Evolutionary conservation across 2,888 invertebrate species (phyloP).

Genomic region (Ditylenchus weischeri): DNA sequence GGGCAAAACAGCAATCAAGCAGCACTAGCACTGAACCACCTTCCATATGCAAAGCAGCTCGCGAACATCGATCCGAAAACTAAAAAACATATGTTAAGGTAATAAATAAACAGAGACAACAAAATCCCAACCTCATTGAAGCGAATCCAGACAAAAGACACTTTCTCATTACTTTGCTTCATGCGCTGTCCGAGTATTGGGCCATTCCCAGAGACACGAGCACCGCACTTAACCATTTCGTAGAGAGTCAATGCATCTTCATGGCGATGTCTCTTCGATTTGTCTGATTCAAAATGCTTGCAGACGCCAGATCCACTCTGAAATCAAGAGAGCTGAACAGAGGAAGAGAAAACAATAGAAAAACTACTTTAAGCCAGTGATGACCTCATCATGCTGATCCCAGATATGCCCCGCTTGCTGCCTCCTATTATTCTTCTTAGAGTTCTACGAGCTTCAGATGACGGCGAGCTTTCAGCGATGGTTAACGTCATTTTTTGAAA

Average conservation of each 20-base stretch:
- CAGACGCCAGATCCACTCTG: slow-evolving; percentile 51
- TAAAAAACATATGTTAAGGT: slow-evolving; percentile 9
- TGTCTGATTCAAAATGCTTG: slow-evolving; percentile 43
- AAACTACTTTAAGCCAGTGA: slow-evolving; percentile 31
- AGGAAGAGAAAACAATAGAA: background rate
- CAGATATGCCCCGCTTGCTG: no score
- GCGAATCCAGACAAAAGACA: slow-evolving; percentile 52
- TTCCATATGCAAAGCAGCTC: slow-evolving; percentile 49
- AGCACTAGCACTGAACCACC: slow-evolving; percentile 54
- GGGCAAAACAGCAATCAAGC: no score
- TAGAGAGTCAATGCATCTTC: slow-evolving; percentile 84
- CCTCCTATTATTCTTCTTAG: no score
- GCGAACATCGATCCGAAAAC: slow-evolving; percentile 70
- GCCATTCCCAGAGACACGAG: slow-evolving; percentile 78
- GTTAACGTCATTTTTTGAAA: no score
- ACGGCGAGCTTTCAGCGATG: no score
- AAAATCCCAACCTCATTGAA: slow-evolving; percentile 43
- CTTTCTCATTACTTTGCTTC: slow-evolving; percentile 41
- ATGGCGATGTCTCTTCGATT: slow-evolving; percentile 67
- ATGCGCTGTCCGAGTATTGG: slow-evolving; percentile 52
- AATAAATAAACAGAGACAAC: background rate
- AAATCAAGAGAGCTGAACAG: no score
- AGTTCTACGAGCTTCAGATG: no score
- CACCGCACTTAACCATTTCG: slow-evolving; percentile 75
- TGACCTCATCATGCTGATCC: no score